Percentiles rank a stretch among this genome's conserved stretches.
These are phyloP conservation scores for Bombus sibiricus DNA, from an alignment of 1,140 invertebrate genomes.

Conservation along the genomic window DNA sequence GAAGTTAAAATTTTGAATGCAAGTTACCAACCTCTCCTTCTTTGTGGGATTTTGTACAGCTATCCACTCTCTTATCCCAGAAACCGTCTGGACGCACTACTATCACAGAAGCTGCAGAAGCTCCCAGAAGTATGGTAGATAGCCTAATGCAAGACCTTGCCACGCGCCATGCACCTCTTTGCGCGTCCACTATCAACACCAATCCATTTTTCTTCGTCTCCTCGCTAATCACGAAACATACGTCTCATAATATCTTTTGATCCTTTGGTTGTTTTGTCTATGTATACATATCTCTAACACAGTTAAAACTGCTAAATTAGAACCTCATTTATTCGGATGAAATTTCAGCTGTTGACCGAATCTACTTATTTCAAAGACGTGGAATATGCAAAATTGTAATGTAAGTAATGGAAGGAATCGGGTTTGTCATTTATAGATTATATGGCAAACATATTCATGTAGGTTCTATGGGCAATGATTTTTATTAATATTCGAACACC, in stretches of 20 bases:
- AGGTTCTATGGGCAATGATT: no score
- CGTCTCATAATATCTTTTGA: neutral
- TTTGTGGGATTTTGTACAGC: constrained; percentile 86
- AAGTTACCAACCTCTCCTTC: constrained; percentile 84
- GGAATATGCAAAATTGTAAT: no score
- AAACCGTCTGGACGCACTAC: constrained; percentile 88
- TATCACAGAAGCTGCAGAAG: constrained; percentile 83
- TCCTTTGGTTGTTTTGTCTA: no score
- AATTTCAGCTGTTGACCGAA: no score
- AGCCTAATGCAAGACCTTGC: constrained; percentile 85
- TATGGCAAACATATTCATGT: no score
- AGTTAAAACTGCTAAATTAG: no score
- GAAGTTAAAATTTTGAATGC: neutral
- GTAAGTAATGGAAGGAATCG: no score
- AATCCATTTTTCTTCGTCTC: constrained; percentile 83
- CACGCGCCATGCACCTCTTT: constrained; percentile 85
- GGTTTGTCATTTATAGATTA: no score
- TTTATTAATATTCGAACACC: no score
- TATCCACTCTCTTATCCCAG: constrained; percentile 89
- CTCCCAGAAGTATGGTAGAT: constrained; percentile 82
- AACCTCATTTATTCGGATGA: no score
- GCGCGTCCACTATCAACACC: constrained; percentile 86
- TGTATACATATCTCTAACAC: no score
- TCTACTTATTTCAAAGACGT: no score
- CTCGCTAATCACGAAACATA: constrained; percentile 70